Base-by-base conservation (phyloP, 2,113 vertebrate species). In the Pteropus alecto region DNA sequence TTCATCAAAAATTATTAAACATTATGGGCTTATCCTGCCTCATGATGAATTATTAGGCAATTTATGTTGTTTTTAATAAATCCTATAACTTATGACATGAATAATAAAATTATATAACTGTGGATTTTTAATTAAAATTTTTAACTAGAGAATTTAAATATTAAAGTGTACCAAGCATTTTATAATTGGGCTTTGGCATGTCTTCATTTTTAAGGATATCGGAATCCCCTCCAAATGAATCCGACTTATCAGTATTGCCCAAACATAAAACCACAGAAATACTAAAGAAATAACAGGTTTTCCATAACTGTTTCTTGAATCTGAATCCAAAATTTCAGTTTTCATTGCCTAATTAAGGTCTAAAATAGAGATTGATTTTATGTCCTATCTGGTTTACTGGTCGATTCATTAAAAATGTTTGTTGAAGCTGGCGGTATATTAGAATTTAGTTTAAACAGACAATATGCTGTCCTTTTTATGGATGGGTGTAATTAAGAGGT, bases 361-460 rank as follows among this genome's bases (percentile, higher is more conserved):
- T 56, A 76, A 95, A 94, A 96, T 86, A 81, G 85, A 94, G 95
- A 95, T 3, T 89, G 89, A 95, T 88, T 95, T 95, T 97, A 58
- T 71, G 87, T 82, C 88, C 38, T 84, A 79, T 4, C 41, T 76
- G 30, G 41, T 82, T 93, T 93, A 78, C 35, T 78, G 56, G 61
- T 81, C 43, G 93, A 85, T 93, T 93, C 61, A 92, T 94, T 91
- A 78, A 89, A 93, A 85, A 88, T 35, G 22, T 86, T 73, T 85
- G 41, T 12, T 84, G 74, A 91, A 54, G n/a, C 24, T 43, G 35
- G 30, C 78, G 77, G 19, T 43, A 56, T 56, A 74, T 92, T 74
- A 51, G 65, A 95, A 61, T 89, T 61, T 67, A 81, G 43, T 93
- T 18, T 67, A 51, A 88, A 43, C 12, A 60, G 30, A 82, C 28